These are phyloP conservation scores for Sinopyrophorus schimmeli DNA, from an alignment of 2,888 invertebrate species.

Conservation along the genomic window DNA sequence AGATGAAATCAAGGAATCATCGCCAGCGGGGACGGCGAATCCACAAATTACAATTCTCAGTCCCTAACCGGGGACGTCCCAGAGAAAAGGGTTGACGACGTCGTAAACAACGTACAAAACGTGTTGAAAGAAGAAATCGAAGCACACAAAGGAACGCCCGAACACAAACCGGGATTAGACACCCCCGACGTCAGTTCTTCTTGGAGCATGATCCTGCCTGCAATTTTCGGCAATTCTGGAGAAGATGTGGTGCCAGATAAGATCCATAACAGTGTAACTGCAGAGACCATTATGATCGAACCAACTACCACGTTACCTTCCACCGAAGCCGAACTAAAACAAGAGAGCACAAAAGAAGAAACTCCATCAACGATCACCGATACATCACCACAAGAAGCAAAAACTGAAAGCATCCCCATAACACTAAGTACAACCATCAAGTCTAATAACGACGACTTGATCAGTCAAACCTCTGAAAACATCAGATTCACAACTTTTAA, in stretches of 20 bases:
- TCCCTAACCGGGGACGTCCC: slow-evolving; percentile 51
- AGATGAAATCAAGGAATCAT: slow-evolving; percentile 81
- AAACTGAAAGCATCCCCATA: no score
- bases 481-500: no score
- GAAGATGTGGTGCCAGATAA: slow-evolving; percentile 49
- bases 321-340: slow-evolving; percentile 8
- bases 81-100: slow-evolving; percentile 74
- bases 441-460: no score
- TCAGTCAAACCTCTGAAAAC: no score
- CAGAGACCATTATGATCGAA: slow-evolving; percentile 50
- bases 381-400: no score
- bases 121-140: slow-evolving; percentile 80
- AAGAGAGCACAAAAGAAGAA: neutral
- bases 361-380: no score
- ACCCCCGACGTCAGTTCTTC: slow-evolving; percentile 75
- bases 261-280: slow-evolving; percentile 42
- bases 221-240: slow-evolving; percentile 68
- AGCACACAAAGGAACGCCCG: slow-evolving; percentile 57
- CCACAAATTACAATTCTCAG: slow-evolving; percentile 57
- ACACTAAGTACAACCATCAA: no score
- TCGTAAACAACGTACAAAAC: slow-evolving; percentile 81
- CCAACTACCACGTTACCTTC: slow-evolving; percentile 30
- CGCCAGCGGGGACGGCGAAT: slow-evolving; percentile 77
- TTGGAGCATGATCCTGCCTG: slow-evolving; percentile 82
- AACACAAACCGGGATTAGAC: slow-evolving; percentile 60